These are phyloP conservation scores for Callosobruchus maculatus DNA, from an alignment of 2,888 invertebrate species.

Conservation along the genomic window DNA sequence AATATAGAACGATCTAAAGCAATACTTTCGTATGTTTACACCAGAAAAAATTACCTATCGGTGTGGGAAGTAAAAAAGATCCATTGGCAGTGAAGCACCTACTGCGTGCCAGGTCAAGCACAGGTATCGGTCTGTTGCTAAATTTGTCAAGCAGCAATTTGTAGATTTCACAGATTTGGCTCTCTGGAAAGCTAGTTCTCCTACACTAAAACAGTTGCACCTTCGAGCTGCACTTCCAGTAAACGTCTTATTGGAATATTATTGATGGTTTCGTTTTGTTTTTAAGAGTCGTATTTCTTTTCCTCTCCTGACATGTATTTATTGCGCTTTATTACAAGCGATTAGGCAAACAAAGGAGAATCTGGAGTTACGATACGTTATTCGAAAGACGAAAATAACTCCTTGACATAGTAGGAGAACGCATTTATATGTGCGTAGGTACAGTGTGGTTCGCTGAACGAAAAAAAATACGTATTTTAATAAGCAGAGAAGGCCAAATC, in stretches of 20 bases:
- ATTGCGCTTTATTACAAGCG: not conserved
- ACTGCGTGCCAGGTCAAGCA: no score
- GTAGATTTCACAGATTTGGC: no score
- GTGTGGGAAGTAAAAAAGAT: no score
- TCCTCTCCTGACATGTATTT: not conserved
- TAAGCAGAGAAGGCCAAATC: no score
- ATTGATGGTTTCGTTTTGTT: not conserved
- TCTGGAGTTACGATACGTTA: not conserved
- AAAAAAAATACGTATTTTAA: no score
- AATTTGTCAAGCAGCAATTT: no score
- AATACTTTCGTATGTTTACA: no score
- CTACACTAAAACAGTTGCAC: not conserved
- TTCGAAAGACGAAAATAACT: not conserved
- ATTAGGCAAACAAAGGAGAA: not conserved
- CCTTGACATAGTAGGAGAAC: not conserved
- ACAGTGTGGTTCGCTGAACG: not conserved
- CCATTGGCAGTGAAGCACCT: no score
- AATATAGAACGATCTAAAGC: no score
- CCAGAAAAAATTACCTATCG: no score
- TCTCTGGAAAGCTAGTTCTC: no score
- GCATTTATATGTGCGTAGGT: not conserved
- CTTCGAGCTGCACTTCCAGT: not conserved
- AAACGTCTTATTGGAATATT: not conserved
- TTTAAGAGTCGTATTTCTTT: not conserved
- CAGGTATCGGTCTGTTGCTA: no score